Base-by-base conservation (phyloP, 1,140 invertebrate species). In the Calliopsis andreniformis region DNA sequence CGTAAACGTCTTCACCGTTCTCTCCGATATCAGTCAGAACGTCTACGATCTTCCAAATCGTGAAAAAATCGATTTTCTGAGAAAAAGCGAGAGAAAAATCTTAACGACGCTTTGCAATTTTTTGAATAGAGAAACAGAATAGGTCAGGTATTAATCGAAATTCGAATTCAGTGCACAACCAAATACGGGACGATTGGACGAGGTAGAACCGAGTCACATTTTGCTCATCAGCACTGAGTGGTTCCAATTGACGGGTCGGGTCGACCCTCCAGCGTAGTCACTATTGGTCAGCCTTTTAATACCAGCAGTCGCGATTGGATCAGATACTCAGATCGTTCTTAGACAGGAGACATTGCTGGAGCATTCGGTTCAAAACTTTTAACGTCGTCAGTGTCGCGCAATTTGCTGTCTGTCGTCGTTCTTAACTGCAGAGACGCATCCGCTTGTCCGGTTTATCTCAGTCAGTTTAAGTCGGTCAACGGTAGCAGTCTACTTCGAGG, bases 231-330 rank as follows among this genome's bases (percentile, higher is more conserved):
- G 30, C 72, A 68, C 72, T 85, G 87, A 87, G 86, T 89, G 87
- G 83, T 77, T 84, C 77, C 87, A 90, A 90, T 90, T 89, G 88
- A 89, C 73, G 83, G 47, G 73, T 83, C 79, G 83, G 76, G 76
- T 71, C 70, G 78, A 86, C 77, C 76, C 78, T 72, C 76, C 66
- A 81, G 68, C 73, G 63, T 70, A 51, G 63, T 70, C 83, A 80
- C 76, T 69, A 90, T 90, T 90, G 89, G 89, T 70, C 80, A 86
- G 82, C 83, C 83, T 85, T 78, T 90, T 89, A 89, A 89, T 88
- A 84, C 80, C 45, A 35, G 53, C 76, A 62, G 67, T 70, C 66
- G 82, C 71, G 58, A 86, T 86, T 87, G 86, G 84, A 80, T 63
- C 71, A 66, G 67, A 81, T 81, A 69, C 49, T 30, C 69, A 18